A percentile compares a stretch with the other conserved stretches of the same genome.
phyloP scores from a whole-genome alignment of 2,797 vertebrate genomes.

The Gambusia yucatana region DNA sequence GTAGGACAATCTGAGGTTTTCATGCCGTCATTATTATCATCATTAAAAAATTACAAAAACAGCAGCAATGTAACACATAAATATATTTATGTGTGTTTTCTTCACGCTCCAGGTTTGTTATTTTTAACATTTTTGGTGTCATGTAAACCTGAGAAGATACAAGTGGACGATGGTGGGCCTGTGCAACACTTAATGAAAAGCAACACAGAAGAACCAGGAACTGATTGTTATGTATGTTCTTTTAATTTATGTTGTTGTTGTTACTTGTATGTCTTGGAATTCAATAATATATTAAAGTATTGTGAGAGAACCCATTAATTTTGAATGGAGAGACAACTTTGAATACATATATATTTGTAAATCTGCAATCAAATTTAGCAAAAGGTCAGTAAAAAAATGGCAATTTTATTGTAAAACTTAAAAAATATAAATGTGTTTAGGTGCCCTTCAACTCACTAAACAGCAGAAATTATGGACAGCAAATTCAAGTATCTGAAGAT shows the following conservation, averaged over 20 bases:
- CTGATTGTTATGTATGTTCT: slow-evolving; percentile 66
- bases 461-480: neutral
- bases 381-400: neutral
- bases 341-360: neutral
- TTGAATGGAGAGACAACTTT: neutral
- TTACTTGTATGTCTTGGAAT: neutral
- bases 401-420: neutral
- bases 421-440: neutral
- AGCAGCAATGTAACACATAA: neutral
- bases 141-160: slow-evolving; percentile 19
- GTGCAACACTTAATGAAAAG: slow-evolving; percentile 40
- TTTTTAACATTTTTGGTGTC: slow-evolving; percentile 51
- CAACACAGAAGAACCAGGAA: slow-evolving; percentile 70
- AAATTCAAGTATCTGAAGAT: neutral
- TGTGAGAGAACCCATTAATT: neutral
- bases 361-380: neutral
- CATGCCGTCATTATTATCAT: neutral
- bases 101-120: slow-evolving; percentile 43
- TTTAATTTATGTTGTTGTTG: neutral
- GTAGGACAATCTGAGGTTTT: slow-evolving; percentile 44
- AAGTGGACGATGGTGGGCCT: neutral
- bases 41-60: neutral
- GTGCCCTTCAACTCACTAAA: neutral
- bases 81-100: neutral
- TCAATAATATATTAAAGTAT: neutral